Base-by-base conservation (phyloP, 2,888 invertebrate genomes). In the Hedya salicella region DNA sequence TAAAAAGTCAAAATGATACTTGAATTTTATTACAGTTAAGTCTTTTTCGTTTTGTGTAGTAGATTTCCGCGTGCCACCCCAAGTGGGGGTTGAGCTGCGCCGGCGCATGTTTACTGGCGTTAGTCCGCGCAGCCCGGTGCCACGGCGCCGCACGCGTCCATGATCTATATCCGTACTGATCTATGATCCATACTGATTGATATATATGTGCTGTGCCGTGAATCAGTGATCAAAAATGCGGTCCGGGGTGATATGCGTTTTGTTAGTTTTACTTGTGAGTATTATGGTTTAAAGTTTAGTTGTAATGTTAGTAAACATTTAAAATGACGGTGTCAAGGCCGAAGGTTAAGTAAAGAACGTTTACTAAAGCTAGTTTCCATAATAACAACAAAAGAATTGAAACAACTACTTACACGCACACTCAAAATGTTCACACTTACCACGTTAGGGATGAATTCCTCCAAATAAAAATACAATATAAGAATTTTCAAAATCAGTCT, bases 241-340 rank as follows among this genome's bases (percentile, higher is more conserved):
- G 85, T 81, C 87, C 78, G 86, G 84, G 70, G 75, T 87, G 71
- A 71, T 86, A 74, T 87, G 86, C 83, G 85, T 89, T 80, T 83
- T 89, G 80, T 80, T 88, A 73, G 79, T 86, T 75, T 77, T 90
- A 71, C 76, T 81, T 78, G 91, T 91, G 69, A 91, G 91, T 91
- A 81, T 70, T 71, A n/a, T 40, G 8, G 16, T 14, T 36, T 36
- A 36, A 17, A 50, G 8, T 46, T 17, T 60, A 14, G 11, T 21
- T 39, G 3, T 39, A n/a, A n/a, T n/a, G n/a, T n/a, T n/a, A n/a
- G 39, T 60, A 9, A 42, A 25, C 25, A n/a, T 3, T 6, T 25
- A 25, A 25, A 25, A 25, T 25, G 6, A 3, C 25, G 25, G 6
- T 25, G 25, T 25, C 25, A 25, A 25, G 25, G 25, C 6, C 25